Base-by-base conservation (phyloP, 2,113 vertebrate species). In the Parotia lawesii region DNA sequence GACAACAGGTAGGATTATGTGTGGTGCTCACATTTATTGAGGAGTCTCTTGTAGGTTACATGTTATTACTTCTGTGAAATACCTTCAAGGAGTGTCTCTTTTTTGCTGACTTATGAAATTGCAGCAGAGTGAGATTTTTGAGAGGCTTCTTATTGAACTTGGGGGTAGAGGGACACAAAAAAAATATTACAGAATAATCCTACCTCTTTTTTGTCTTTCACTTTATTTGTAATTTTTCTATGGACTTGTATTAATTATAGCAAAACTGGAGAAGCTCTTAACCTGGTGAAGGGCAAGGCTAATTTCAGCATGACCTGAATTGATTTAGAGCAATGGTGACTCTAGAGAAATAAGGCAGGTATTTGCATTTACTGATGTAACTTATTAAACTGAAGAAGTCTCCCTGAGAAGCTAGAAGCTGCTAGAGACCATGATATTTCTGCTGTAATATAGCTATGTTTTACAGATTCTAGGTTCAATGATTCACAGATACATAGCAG, bases 241-340 rank as follows among this genome's bases (percentile, higher is more conserved):
- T 3, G n/a, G 53, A 75, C 74, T 42, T 85, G 3, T 72, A 72
- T 91, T 95, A 94, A 96, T 95, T 94, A 95, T 96, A 93, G 81
- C 33, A 89, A 91, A 93, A 74, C 1, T 37, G 64, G 72, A 88
- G 82, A 90, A 90, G 92, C 51, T 64, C 60, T 95, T 93, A 94
- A 94, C 78, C 71, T 82, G 45, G 42, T 95, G 95, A 96, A 95
- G 93, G 95, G 35, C 95, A 96, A 89, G 82, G 79, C 94, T 95
- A 96, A 97, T 95, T 97, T 95, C 87, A 85, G 93, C 67, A 10
- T 82, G 93, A 94, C 95, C 95, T 95, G 87, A 94, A 95, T 95
- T 94, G 89, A 94, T 96, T 85, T 96, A 71, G 95, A 91, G 78
- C 93, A 71, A 25, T 70, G 40, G 53, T 95, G 91, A 91, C 96